Evolutionary conservation across 2,888 invertebrate species (phyloP).

Genomic region (Teleogryllus oceanicus): DNA sequence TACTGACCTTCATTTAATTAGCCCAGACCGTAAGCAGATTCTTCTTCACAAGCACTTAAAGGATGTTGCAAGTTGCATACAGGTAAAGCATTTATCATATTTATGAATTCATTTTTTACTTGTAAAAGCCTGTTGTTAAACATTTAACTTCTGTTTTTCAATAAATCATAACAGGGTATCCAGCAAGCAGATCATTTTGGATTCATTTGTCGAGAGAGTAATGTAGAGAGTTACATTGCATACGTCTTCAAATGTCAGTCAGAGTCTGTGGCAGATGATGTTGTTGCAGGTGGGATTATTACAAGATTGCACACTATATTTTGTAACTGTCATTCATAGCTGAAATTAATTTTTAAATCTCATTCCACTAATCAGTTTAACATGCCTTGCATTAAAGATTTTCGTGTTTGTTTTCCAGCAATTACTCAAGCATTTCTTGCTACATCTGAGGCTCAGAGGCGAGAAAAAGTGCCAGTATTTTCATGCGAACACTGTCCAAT

Average conservation of each 20-base stretch:
- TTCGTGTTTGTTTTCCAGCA: constrained; percentile 53
- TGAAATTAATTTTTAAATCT: too few relatives aligned
- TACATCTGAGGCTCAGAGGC: constrained; percentile 54
- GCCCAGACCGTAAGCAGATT: constrained; percentile 87
- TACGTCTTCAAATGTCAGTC: constrained; percentile 89
- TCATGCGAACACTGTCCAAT: constrained; percentile 94
- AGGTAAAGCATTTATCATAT: constrained; percentile 48
- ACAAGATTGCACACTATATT: too few relatives aligned
- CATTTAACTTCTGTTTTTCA: constrained; percentile 36
- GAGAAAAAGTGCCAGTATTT: constrained; percentile 65
- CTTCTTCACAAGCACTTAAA: constrained; percentile 82
- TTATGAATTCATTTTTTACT: neutral
- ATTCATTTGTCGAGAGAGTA: constrained; percentile 82
- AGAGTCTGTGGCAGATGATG: constrained; percentile 73
- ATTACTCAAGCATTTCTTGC: constrained; percentile 73
- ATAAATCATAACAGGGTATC: constrained; percentile 58
- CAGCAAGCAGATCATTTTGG: constrained; percentile 83
- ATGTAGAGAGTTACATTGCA: constrained; percentile 67
- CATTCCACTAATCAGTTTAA: too few relatives aligned
- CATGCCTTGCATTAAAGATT: neutral
- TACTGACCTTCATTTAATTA: constrained; percentile 82
- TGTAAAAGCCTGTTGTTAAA: neutral
- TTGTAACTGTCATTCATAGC: too few relatives aligned
- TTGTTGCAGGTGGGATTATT: constrained; percentile 59
- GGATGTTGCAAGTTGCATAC: constrained; percentile 83